phyloP scores from a whole-genome alignment of 2,113 vertebrate species.

The Zosterops lateralis region DNA sequence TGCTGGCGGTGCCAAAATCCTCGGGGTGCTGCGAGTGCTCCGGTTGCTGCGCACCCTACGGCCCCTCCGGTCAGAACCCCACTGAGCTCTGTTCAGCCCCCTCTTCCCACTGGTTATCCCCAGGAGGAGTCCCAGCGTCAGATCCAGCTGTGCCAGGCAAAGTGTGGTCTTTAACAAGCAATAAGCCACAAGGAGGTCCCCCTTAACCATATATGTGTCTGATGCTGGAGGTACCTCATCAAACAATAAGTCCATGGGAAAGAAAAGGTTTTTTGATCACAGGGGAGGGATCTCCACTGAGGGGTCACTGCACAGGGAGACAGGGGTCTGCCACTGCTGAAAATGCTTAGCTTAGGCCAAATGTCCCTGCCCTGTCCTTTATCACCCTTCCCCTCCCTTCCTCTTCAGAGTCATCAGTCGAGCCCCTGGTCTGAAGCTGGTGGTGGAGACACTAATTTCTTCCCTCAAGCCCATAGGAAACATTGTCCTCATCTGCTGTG shows the following conservation, averaged over 20 bases:
- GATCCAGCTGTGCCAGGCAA: background rate
- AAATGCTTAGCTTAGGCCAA: background rate
- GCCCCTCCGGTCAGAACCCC: conserved; percentile 84
- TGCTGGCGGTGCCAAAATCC: conserved; percentile 93
- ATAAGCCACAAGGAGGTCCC: background rate
- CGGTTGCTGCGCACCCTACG: conserved; percentile 91
- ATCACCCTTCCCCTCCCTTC: background rate
- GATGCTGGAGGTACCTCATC: background rate
- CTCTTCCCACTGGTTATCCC: background rate
- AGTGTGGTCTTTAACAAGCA: background rate
- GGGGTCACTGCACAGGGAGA: background rate
- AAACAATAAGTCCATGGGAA: background rate
- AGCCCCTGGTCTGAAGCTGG: conserved; percentile 93
- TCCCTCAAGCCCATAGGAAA: conserved; percentile 98
- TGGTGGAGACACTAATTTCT: conserved; percentile 95
- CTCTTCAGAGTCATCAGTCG: conserved; percentile 89
- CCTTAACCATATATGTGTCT: background rate
- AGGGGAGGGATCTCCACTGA: background rate
- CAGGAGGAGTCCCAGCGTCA: background rate
- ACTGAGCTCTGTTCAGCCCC: fast-evolving
- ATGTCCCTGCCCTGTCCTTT: background rate
- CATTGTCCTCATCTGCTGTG: conserved; percentile 97
- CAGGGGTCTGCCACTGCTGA: background rate
- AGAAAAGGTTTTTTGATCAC: background rate
- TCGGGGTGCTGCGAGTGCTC: conserved; percentile 92